A percentile compares a stretch with the other conserved stretches of the same genome.
Evolutionary conservation across 2,797 vertebrate genomes (phyloP).

Genomic region (Huso huso): DNA sequence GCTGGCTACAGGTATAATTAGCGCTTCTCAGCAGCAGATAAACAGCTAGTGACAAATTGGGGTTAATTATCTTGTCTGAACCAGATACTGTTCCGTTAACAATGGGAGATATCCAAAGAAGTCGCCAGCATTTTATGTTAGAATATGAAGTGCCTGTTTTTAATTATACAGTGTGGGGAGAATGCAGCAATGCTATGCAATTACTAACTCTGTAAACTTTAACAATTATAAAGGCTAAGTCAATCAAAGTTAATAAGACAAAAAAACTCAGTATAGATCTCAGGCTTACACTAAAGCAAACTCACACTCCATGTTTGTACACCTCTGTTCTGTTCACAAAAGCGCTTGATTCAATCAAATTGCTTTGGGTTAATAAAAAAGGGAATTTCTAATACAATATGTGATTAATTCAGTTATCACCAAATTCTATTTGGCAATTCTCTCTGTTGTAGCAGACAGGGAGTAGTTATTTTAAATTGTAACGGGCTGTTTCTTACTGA

Average conservation of each 20-base stretch:
- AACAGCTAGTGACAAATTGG: background rate
- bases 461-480: too few relatives aligned
- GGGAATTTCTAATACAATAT: too few relatives aligned
- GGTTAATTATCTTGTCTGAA: constrained; percentile 8
- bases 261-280: too few relatives aligned
- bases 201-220: background rate
- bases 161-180: constrained; percentile 1
- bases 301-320: too few relatives aligned
- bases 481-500: too few relatives aligned
- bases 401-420: too few relatives aligned
- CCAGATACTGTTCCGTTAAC: background rate
- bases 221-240: constrained; percentile 2
- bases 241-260: background rate
- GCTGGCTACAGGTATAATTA: constrained; percentile 10
- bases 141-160: background rate
- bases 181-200: constrained; percentile 1
- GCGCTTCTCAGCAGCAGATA: background rate
- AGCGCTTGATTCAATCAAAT: too few relatives aligned
- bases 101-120: background rate
- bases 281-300: too few relatives aligned
- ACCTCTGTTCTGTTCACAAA: too few relatives aligned
- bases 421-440: too few relatives aligned
- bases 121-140: background rate
- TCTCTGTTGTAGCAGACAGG: too few relatives aligned
- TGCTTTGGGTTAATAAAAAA: too few relatives aligned